phyloP scores from a whole-genome alignment of 2,888 invertebrate species.

The Leistus spinibarbis region DNA sequence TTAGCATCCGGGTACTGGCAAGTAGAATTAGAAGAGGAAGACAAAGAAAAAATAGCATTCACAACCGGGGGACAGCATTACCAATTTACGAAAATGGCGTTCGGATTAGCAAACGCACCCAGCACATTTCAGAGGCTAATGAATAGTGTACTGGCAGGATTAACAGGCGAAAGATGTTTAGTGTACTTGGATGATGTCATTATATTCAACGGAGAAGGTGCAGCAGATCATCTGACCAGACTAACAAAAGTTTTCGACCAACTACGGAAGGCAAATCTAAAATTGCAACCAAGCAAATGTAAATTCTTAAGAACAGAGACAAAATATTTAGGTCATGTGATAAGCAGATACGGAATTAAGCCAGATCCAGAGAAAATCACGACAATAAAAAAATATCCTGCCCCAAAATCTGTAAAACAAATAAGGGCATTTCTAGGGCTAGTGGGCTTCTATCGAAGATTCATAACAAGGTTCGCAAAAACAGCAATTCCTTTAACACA shows the following conservation, averaged over 20 bases:
- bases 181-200: constrained; percentile 44
- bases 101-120: constrained; percentile 48
- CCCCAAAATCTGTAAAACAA: constrained; percentile 41
- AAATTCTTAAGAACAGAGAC: constrained; percentile 42
- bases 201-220: constrained; percentile 42
- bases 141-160: constrained; percentile 44
- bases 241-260: constrained; percentile 29
- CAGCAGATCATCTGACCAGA: constrained; percentile 39
- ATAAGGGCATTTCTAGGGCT: constrained; percentile 41
- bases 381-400: constrained; percentile 41
- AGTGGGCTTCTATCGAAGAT: too few relatives aligned
- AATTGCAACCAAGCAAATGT: constrained; percentile 39
- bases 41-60: constrained; percentile 49
- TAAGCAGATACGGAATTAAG: constrained; percentile 39
- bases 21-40: constrained; percentile 47
- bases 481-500: constrained; percentile 45
- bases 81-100: constrained; percentile 47
- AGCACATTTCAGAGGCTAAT: constrained; percentile 48
- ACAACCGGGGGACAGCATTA: constrained; percentile 47
- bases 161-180: constrained; percentile 45
- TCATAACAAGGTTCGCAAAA: constrained; percentile 44
- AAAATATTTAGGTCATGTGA: constrained; percentile 41
- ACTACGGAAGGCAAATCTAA: constrained; percentile 39
- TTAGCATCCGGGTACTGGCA: too few relatives aligned
- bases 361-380: constrained; percentile 41